Evolutionary conservation across 1,140 invertebrate genomes (phyloP).

Genomic region (Dreissena polymorpha): DNA sequence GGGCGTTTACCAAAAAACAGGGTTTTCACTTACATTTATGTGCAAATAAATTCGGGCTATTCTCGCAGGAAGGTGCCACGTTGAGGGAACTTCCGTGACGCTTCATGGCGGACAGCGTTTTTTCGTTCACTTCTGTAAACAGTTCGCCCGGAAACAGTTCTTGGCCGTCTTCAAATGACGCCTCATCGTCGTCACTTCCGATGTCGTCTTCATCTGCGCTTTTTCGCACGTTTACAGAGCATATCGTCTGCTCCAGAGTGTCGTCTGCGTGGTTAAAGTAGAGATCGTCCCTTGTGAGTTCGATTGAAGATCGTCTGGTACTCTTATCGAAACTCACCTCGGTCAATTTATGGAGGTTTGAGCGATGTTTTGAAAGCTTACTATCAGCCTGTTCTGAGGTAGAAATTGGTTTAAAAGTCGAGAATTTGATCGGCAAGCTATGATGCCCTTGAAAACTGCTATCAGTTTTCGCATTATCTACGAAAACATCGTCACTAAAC

Average conservation of each 20-base stretch:
- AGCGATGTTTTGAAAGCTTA: not conserved
- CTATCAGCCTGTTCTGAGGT: not conserved
- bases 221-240: not conserved
- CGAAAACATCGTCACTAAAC: slow-evolving; percentile 42
- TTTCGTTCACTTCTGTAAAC: slow-evolving; percentile 47
- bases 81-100: slow-evolving; percentile 49
- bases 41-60: slow-evolving; percentile 32
- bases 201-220: slow-evolving; percentile 10
- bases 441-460: slow-evolving; percentile 19
- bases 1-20: too few relatives aligned
- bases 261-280: slow-evolving; percentile 18
- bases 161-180: not conserved
- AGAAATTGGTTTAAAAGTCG: slow-evolving; percentile 1
- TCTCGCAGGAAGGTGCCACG: slow-evolving; percentile 45
- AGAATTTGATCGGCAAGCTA: slow-evolving; percentile 1
- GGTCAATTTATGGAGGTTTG: slow-evolving; percentile 34
- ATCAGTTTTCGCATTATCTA: slow-evolving; percentile 20
- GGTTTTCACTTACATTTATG: not conserved
- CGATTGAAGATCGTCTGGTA: slow-evolving; percentile 35
- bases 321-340: slow-evolving; percentile 28
- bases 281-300: slow-evolving; percentile 44
- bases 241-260: not conserved
- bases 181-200: slow-evolving; percentile 2
- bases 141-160: slow-evolving; percentile 40
- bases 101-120: slow-evolving; percentile 42